Evolutionary conservation across 2,888 invertebrate genomes (phyloP).

Genomic region (Trichopria drosophilae): DNA sequence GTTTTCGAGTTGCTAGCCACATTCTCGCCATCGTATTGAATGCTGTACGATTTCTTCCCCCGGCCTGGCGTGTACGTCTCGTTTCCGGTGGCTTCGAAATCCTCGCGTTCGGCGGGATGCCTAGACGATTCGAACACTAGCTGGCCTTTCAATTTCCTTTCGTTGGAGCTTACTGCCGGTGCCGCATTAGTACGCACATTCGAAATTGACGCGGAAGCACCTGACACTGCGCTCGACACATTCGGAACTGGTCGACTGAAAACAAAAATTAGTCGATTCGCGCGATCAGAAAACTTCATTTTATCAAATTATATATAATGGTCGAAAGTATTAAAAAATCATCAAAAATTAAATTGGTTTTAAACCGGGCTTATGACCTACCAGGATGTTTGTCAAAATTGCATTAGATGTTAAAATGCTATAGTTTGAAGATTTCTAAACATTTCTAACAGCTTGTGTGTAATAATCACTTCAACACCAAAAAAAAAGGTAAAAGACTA

Average conservation of each 20-base stretch:
- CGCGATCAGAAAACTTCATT: not conserved
- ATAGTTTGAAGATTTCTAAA: no score
- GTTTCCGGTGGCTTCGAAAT: constrained; percentile 73
- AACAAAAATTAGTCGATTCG: no score
- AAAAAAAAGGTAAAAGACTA: no score
- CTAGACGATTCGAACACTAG: constrained; percentile 73
- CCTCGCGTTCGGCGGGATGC: constrained; percentile 74
- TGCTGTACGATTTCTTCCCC: constrained; percentile 54
- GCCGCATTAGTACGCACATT: constrained; percentile 42
- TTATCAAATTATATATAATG: no score
- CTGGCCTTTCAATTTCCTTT: constrained; percentile 60
- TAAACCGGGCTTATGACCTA: no score
- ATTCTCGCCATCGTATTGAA: constrained; percentile 50
- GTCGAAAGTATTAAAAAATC: not conserved
- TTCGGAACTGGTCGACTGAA: constrained; percentile 43
- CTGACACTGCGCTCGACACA: constrained; percentile 36
- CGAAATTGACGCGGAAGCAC: constrained; percentile 39
- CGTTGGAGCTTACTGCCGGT: constrained; percentile 40
- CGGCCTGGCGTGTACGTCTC: constrained; percentile 62
- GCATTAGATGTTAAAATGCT: no score
- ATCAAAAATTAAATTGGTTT: no score
- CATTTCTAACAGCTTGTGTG: not conserved
- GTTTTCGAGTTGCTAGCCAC: constrained; percentile 47
- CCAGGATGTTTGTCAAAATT: no score
- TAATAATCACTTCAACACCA: not conserved